Evolutionary conservation across 1,140 invertebrate species (phyloP), one percentile per base, ranked within the genome.

Genomic region (Scaptomyza hsui): DNA sequence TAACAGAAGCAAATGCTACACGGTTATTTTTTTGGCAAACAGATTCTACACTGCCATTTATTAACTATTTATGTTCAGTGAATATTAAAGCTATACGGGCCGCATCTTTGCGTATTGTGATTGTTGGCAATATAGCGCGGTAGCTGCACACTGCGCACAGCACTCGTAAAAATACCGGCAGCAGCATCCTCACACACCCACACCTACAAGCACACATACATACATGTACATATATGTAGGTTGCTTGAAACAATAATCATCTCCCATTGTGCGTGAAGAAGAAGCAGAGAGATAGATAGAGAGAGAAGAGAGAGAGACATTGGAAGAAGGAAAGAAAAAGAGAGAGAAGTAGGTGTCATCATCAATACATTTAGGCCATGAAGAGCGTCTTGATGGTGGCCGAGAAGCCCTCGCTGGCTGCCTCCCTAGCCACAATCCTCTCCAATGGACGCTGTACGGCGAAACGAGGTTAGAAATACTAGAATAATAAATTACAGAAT

Each of bases 331-430:
- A 55, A 29, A 47, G 44, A 37, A 19, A 32, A 13, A 26, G 37
- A 61, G 9, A 60, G 44, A 63, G 51, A 21, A 52, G 44, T 32
- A 39, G 47, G 68, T 71, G 68, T 48, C 61, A 71, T 71, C 68
- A 71, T 71, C 68, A 65, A 49, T 52, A 65, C 12, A 65, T 65
- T 74, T 74, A 52, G 80, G 67, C 65, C 62, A 97, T 98, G 97
- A 98, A 96, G 92, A 96, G 94, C 5, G 97, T 97, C 37, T 94
- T 99, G 74, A 99, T 99, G 99, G 98, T 99, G 65, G 99, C 99
- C 73, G 99, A 99, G 92, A 99, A 99, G 94, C 99, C 99, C 6
- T 99, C 98, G 47, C 92, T 99, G 91, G 99, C 99, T 15, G 95
- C 96, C 89, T 98, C 98, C 26, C 93, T 99, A 26, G 97, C 99